Base-by-base conservation (phyloP, 2,797 vertebrate genomes). In the Catostomus latipinnis region DNA sequence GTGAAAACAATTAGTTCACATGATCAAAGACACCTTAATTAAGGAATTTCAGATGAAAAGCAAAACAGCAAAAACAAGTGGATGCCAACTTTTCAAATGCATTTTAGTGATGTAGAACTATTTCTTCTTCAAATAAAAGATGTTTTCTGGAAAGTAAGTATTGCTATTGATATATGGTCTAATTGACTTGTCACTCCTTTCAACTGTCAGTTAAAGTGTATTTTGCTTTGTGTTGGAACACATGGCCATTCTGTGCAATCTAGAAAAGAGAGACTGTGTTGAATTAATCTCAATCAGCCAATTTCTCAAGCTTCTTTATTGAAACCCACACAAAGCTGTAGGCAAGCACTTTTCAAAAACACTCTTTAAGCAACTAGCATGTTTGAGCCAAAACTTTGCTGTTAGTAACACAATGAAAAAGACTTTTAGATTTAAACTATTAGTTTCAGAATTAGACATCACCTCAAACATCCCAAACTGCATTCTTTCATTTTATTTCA, bases 401-500 rank as follows among this genome's bases (percentile, higher is more conserved):
- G 48, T 45, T 6, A 11, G n/a, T 46, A 52, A 57, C 66, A 22
- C 57, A 54, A 56, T 48, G 13, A 46, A 56, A 46, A 67, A 52
- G 18, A 34, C 34, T 34, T 34, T 34, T 34, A 34, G 34, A 34
- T 34, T 34, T 34, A 56, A 6, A 45, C n/a, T n/a, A 57, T n/a
- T 45, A 5, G 8, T 62, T 73, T 74, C 18, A 50, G 56, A 82
- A 45, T 34, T 34, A 78, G 70, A 54, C 67, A 54, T 43, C 1
- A 3, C 10, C 16, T 34, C 57, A 69, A 62, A 60, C 9, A 79
- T 70, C 12, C 46, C 18, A 63, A 52, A 52, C 61, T 70, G 10
- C 60, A 58, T 71, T 58, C 53, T 71, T 49, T 16, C 10, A 34
- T 71, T 76, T 81, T 43, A 71, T 80, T 66, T 61, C 9, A 16